Base-by-base conservation (phyloP, 1,140 invertebrate species). In the Phymorhynchus buccinoides region DNA sequence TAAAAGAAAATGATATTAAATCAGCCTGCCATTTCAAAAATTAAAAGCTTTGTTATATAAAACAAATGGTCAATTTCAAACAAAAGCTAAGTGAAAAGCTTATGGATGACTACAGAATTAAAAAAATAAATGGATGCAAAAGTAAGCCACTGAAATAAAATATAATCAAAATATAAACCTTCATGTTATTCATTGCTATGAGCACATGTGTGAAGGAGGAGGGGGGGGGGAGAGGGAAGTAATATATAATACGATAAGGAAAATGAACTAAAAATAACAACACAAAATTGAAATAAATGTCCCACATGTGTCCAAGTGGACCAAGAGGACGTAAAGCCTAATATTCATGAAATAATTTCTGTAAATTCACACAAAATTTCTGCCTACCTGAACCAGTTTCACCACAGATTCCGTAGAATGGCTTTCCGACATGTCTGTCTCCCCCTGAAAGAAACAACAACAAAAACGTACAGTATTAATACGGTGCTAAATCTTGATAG, bases 321-420 rank as follows among this genome's bases (percentile, higher is more conserved):
- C 7, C 42, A 80, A 30, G 3, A 44, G 39, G 44, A n/a, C 14
- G n/a, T 30, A 18, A 37, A 73, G 12, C 32, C 6, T 9, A 14
- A 73, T 35, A 73, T 18, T 3, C 16, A 37, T 35, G 22, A 37
- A 39, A 39, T 32, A 7, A 37, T 35, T 73, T n/a, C n/a, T n/a
- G n/a, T n/a, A n/a, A n/a, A n/a, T n/a, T n/a, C n/a, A n/a, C n/a
- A n/a, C 7, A 73, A 73, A 73, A n/a, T n/a, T 75, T 7, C 32
- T 22, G n/a, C 81, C 18, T 83, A 83, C 81, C 81, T 83, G 81
- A 22, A 83, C 81, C 81, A 83, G 66, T 44, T 83, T 83, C 18
- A 83, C 81, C 35, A 83, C 81, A 39, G 81, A 83, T 42, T 83
- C 81, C 73, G 81, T 71, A 30, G 39, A 2, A 39, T 81, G 77